Conservation (phyloP, 2,797 vertebrate species). For the Propithecus deckenii region DNA sequence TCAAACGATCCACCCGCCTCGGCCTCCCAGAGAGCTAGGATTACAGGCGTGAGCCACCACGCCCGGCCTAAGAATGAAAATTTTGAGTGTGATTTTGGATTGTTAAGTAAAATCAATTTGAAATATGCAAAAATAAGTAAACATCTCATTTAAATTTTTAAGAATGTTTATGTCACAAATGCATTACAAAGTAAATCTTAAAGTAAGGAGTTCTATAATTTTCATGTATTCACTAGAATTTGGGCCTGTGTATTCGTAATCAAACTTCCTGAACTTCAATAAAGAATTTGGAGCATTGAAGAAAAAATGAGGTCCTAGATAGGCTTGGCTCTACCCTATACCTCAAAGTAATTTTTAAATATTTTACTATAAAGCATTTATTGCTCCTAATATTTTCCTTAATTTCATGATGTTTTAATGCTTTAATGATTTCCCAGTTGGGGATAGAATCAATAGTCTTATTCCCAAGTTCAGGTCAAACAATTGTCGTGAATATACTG, state of each 20-base stretch:
- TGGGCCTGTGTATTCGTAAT: background rate
- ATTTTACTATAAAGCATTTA: background rate
- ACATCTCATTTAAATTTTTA: background rate
- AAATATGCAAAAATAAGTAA: background rate
- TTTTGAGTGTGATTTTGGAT: background rate
- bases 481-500: background rate
- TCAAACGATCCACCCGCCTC: too few relatives aligned
- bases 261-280: background rate
- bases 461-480: background rate
- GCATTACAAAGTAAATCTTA: background rate
- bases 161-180: background rate
- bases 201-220: background rate
- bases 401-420: background rate
- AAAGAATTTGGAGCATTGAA: background rate
- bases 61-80: background rate
- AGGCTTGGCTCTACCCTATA: background rate
- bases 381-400: background rate
- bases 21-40: too few relatives aligned
- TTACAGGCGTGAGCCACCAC: too few relatives aligned
- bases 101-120: background rate
- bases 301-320: background rate
- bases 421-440: background rate
- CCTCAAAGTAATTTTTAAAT: background rate
- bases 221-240: background rate
- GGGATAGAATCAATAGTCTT: background rate